Base-by-base conservation (phyloP, 2,888 invertebrate genomes). In the Bellardia pandia region DNA sequence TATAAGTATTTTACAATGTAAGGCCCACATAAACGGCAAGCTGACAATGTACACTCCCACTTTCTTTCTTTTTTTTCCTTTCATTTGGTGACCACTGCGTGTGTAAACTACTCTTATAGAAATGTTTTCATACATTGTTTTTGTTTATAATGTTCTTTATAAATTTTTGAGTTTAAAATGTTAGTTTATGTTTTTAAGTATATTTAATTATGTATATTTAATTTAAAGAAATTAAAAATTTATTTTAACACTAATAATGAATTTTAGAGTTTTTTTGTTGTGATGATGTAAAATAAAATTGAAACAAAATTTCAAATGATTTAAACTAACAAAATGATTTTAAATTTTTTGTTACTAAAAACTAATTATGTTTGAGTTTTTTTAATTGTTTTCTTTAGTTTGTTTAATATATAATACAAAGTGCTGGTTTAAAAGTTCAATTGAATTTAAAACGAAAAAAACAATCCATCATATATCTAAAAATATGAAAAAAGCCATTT, bases 1-100 rank as follows among this genome's bases (percentile, higher is more conserved):
- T 90, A 16, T 53, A 37, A 11, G 90, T 90, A 90, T 91, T 91
- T 91, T 90, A 92, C 92, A 92, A 92, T 90, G 93, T 93, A 91
- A 93, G 95, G 95, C 95, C 95, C 94, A 95, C 95, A 95, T 95
- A 95, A 95, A 95, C 95, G 95, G 95, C 95, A 95, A 95, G 95
- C 95, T 95, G 95, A 94, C 94, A 93, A 92, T 94, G 94, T 94
- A 94, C 94, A 93, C 92, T 93, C 94, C 94, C 93, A 92, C 93
- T 93, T 64, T 66, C 68, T 51, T 7, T 66, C 53, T 66, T 42
- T 53, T 45, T 51, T 75, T 81, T 66, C 13, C n/a, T 11, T 68
- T 74, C 11, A 56, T 66, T 78, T 85, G 85, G 30, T 93, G 94
- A 93, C 93, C 93, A 93, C 93, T 92, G 93, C 93, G 92, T 92